phyloP scores from a whole-genome alignment of 30 jellyfish, hydroid and myxozoan genomes.

The Aurelia aurita complex sp. Pacific region DNA sequence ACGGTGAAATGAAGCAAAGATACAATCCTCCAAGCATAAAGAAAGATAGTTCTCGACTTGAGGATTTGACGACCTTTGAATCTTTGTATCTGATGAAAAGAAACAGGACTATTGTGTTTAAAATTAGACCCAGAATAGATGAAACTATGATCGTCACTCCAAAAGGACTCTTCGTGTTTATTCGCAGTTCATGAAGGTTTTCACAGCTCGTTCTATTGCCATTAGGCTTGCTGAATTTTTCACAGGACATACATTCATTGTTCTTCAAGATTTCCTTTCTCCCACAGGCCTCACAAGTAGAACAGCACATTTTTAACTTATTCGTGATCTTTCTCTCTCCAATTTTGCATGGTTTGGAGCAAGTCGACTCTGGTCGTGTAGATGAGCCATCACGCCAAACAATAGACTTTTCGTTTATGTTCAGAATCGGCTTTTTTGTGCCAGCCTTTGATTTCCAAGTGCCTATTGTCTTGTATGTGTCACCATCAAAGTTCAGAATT shows the following conservation, averaged over 20 bases:
- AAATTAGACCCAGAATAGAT: slow-evolving; percentile 28
- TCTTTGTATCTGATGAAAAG: slow-evolving; percentile 41
- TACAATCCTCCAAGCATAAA: slow-evolving; percentile 51
- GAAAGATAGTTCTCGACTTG: slow-evolving; percentile 58
- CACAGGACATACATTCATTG: slow-evolving; percentile 43
- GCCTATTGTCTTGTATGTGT: not conserved
- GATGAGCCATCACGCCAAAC: slow-evolving; percentile 6
- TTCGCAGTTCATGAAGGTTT: slow-evolving; percentile 12
- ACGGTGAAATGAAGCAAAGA: slow-evolving; percentile 66
- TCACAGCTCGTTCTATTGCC: slow-evolving; percentile 7
- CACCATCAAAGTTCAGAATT: slow-evolving; percentile 11
- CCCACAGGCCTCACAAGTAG: slow-evolving; percentile 39
- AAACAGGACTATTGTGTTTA: slow-evolving; percentile 22
- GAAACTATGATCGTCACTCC: slow-evolving; percentile 2
- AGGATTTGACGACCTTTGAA: slow-evolving; percentile 54
- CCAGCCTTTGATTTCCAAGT: not conserved
- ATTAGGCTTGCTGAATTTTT: slow-evolving; percentile 17
- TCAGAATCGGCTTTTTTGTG: not conserved
- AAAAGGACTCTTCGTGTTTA: not conserved
- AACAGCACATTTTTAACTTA: slow-evolving; percentile 41
- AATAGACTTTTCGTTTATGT: not conserved
- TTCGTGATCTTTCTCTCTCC: slow-evolving; percentile 13
- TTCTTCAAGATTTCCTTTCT: slow-evolving; percentile 13
- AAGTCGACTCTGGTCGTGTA: slow-evolving; percentile 7
- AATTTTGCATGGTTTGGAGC: slow-evolving; percentile 43